phyloP scores from a whole-genome alignment of 2,113 vertebrate genomes.

The Pleuronectes platessa region DNA sequence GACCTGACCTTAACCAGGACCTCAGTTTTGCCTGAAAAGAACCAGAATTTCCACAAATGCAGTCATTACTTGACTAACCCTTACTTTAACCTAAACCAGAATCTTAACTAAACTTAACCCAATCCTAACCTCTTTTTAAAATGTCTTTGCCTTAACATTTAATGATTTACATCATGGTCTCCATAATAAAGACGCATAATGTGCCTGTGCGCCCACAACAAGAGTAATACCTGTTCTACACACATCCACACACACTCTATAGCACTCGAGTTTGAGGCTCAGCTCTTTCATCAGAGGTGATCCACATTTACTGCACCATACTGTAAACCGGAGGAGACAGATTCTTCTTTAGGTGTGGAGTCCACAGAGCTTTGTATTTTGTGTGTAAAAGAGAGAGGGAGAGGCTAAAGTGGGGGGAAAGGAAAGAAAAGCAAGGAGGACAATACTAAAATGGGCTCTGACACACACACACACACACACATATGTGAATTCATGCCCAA shows the following conservation, averaged over 20 bases:
- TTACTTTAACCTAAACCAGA: no score
- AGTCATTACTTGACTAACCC: no score
- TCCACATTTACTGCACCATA: conserved; percentile 12
- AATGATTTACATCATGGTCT: no score
- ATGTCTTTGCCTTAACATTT: no score
- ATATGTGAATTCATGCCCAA: conserved; percentile 13
- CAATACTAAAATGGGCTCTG: neutral
- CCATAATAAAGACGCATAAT: no score
- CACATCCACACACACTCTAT: neutral
- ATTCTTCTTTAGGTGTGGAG: conserved; percentile 1
- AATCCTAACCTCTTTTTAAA: no score
- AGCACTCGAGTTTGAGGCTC: neutral
- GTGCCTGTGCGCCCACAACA: neutral
- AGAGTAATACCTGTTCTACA: neutral
- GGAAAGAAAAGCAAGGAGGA: conserved; percentile 6
- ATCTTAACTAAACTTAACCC: no score
- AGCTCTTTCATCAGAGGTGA: conserved; percentile 1
- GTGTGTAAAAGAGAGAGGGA: neutral
- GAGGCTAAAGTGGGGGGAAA: neutral
- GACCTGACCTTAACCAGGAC: no score
- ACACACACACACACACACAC: neutral
- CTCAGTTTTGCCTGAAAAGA: no score
- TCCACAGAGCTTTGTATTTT: neutral
- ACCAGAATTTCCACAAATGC: no score
- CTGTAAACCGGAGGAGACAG: conserved; percentile 11